Evolutionary conservation across 1,140 invertebrate species (phyloP).

Genomic region (Papilio helenus): DNA sequence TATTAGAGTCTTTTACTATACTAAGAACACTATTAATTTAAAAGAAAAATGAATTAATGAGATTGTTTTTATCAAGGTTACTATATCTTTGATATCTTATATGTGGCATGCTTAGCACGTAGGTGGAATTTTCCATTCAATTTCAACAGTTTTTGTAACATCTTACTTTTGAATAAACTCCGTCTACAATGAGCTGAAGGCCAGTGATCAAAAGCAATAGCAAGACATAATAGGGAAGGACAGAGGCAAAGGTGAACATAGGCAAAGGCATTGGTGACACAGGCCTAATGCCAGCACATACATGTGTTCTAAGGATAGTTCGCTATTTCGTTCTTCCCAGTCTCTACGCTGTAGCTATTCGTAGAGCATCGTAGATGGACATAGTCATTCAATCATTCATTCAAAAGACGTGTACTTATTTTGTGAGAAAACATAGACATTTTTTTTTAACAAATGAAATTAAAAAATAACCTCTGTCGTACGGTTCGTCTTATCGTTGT

Average conservation of each 20-base stretch:
- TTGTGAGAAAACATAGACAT: neutral
- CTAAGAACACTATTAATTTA: neutral
- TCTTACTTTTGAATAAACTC: neutral
- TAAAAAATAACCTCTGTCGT: neutral
- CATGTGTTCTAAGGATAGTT: neutral
- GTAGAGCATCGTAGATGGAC: neutral
- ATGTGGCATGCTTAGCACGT: neutral
- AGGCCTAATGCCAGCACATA: no score
- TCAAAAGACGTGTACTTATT: neutral
- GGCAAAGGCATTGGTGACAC: no score
- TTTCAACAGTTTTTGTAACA: neutral
- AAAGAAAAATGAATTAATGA: neutral
- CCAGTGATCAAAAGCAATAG: no score
- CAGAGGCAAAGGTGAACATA: no score
- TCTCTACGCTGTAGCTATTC: neutral
- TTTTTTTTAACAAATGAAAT: neutral
- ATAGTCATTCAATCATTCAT: neutral
- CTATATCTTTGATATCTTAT: neutral
- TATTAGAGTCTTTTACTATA: neutral
- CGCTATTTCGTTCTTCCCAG: neutral
- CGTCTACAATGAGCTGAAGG: no score
- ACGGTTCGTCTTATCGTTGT: slow-evolving; percentile 1
- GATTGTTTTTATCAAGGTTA: neutral
- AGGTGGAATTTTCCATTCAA: neutral
- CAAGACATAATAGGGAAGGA: no score